phyloP scores from a whole-genome alignment of 2,113 vertebrate species.

The Caretta caretta region DNA sequence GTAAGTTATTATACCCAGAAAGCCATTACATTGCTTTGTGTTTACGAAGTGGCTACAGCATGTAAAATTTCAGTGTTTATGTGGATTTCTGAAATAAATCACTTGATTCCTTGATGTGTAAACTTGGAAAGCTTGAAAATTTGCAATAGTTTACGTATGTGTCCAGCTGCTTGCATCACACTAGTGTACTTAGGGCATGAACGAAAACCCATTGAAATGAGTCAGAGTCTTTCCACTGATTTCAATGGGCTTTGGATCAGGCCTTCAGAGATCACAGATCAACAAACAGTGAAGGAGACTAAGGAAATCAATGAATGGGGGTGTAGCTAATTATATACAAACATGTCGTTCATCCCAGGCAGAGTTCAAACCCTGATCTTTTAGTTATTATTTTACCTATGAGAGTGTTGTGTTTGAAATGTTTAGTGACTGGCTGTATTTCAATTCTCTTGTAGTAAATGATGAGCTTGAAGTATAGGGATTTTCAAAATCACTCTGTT shows the following conservation, averaged over 20 bases:
- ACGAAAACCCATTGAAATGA: background rate
- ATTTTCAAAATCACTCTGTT: background rate
- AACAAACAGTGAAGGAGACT: background rate
- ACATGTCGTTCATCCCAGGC: background rate
- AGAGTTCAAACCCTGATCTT: background rate
- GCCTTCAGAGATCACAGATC: background rate
- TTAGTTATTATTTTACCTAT: background rate
- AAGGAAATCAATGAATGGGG: background rate
- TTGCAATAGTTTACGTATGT: background rate
- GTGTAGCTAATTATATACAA: background rate
- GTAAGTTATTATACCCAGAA: background rate
- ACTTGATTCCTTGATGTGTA: background rate
- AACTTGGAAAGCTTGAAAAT: background rate
- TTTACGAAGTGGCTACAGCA: background rate
- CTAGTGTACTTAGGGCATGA: background rate
- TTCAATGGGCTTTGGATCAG: background rate
- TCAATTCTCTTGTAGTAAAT: background rate
- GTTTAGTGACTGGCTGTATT: background rate
- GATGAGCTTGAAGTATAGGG: background rate
- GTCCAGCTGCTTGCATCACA: background rate
- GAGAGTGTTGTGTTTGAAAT: background rate
- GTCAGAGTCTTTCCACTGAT: background rate
- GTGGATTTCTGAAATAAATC: background rate
- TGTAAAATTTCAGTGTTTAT: background rate
- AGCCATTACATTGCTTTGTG: background rate